Conservation (phyloP, 2,888 invertebrate species). For the Cacoxenus indagator region DNA sequence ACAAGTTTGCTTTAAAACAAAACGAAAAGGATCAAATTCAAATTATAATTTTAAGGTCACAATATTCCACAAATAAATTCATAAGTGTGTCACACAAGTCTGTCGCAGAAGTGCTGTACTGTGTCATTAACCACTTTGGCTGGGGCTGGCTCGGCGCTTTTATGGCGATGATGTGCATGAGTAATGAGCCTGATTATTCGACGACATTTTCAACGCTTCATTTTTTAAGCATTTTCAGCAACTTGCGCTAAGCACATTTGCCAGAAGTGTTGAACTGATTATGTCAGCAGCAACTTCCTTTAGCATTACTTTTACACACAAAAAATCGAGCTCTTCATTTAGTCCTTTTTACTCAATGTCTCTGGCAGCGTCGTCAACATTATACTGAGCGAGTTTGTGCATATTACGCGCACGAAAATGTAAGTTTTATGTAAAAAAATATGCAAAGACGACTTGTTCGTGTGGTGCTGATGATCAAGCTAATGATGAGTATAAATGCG, state of each 20-base stretch:
- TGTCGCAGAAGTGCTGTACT: background rate
- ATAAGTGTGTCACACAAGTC: background rate
- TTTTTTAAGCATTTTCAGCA: background rate
- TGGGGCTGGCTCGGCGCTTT: background rate
- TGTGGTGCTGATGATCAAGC: background rate
- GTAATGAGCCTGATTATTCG: background rate
- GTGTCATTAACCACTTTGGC: conserved; percentile 5
- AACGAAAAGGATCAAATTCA: background rate
- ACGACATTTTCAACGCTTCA: background rate
- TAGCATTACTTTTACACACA: no score
- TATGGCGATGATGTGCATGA: background rate
- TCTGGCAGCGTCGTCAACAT: background rate
- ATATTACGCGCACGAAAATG: conserved; percentile 53
- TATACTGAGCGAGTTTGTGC: conserved; percentile 40
- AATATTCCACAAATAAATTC: conserved; percentile 11
- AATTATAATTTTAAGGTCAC: background rate
- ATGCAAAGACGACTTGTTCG: conserved; percentile 44
- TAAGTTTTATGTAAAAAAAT: conserved; percentile 56
- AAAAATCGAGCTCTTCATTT: background rate
- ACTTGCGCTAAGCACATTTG: background rate
- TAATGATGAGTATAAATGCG: background rate
- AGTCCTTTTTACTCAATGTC: background rate
- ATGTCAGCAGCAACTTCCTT: background rate
- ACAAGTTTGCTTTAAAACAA: no score
- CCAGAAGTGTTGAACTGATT: background rate